Base-by-base conservation (phyloP, 2,888 invertebrate species). In the Phoenoteleia sp. region DNA sequence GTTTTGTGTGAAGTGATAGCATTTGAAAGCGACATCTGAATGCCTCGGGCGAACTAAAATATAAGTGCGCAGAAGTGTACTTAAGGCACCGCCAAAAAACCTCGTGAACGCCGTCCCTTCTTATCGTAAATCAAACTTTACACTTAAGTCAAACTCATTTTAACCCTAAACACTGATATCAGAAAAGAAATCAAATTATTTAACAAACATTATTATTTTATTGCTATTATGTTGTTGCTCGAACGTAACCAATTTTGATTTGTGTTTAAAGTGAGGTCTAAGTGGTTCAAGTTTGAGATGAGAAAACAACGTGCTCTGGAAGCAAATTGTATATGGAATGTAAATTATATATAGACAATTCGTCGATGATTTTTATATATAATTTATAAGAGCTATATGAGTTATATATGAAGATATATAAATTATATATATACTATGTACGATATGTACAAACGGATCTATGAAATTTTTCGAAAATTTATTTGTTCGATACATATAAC, bases 1-100 rank as follows among this genome's bases (percentile, higher is more conserved):
- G 21, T 71, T 79, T 60, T 42, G 42, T 47, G 66, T 66, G 66
- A 25, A 19, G 33, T 9, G 33, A 64, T n/a, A 33, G 49, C 52
- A 54, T 75, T 75, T 56, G n/a, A 6, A 27, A 49, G 58, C 66
- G 80, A 72, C 39, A 58, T 80, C 80, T 80, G 80, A 80, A 80
- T 80, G n/a, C n/a, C n/a, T n/a, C n/a, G n/a, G n/a, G 33, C 2
- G 11, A 33, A 33, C 33, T 33, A 4, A 11, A 2, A 2, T 9
- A 33, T 9, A 33, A 33, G 33, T 33, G 11, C 33, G 33, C 11
- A 33, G 11, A 9, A 58, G 47, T 11, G 33, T 49, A 15, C 15
- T 33, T 33, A 33, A n/a, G n/a, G n/a, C n/a, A n/a, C n/a, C n/a
- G n/a, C n/a, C n/a, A n/a, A n/a, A n/a, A n/a, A n/a, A n/a, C n/a